phyloP scores from a whole-genome alignment of 2,797 vertebrate species.

The Falco cherrug region DNA sequence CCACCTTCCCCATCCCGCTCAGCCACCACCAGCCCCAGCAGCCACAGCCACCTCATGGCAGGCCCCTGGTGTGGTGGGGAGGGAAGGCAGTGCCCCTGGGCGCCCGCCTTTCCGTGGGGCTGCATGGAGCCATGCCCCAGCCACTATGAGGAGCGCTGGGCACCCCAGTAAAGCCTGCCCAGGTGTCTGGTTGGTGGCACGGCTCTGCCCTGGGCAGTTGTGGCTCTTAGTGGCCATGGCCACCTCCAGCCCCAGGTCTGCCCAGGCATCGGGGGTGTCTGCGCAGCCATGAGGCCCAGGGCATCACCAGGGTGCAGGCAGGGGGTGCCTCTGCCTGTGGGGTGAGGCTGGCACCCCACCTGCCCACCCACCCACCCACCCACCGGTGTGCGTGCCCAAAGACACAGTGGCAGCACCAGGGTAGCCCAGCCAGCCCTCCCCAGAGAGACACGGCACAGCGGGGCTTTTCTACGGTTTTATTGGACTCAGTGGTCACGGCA shows the following conservation, averaged over 20 bases:
- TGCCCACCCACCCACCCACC: background rate
- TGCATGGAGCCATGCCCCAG: background rate
- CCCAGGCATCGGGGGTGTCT: background rate
- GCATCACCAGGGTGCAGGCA: background rate
- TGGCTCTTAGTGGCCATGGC: background rate
- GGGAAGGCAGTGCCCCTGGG: background rate
- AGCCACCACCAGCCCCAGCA: background rate
- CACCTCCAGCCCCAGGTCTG: background rate
- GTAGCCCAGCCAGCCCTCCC: background rate
- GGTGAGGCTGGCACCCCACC: background rate
- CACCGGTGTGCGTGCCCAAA: background rate
- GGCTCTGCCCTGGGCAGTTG: background rate
- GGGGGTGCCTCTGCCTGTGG: too few relatives aligned
- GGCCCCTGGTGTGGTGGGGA: background rate
- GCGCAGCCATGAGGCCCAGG: background rate
- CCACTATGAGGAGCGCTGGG: background rate
- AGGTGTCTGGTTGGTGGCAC: background rate
- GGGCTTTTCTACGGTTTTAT: conserved; percentile 21
- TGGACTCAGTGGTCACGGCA: background rate
- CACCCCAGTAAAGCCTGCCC: background rate
- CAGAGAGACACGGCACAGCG: background rate
- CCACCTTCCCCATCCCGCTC: background rate
- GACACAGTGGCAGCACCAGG: accelerated
- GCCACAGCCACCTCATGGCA: background rate
- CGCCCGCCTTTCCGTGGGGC: background rate